Conservation (phyloP, 64 coral and sea anemone genomes). For the Catalaphyllia jardinei region DNA sequence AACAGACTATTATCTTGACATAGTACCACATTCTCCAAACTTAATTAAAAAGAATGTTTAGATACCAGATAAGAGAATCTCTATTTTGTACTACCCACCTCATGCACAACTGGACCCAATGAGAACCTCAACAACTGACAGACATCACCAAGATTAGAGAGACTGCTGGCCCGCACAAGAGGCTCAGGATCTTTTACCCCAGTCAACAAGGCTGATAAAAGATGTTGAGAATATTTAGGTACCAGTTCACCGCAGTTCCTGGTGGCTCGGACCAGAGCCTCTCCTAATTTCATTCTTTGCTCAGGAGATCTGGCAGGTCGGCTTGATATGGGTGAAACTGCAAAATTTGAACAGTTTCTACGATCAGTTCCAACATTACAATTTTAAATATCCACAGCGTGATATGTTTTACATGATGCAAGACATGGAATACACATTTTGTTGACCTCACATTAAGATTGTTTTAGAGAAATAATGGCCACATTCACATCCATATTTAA, state of each 20-base stretch:
- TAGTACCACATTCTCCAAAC: no score
- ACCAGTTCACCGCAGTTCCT: constrained; percentile 80
- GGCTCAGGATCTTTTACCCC: constrained; percentile 76
- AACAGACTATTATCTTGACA: no score
- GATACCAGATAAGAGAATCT: no score
- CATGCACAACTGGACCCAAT: constrained; percentile 70
- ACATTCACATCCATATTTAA: no score
- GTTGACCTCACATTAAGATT: no score
- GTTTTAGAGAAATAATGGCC: no score
- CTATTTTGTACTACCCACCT: constrained; percentile 53
- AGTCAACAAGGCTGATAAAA: constrained; percentile 67
- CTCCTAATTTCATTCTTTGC: constrained; percentile 75
- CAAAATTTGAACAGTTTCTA: neutral
- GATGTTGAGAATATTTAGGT: constrained; percentile 73
- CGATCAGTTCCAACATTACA: no score
- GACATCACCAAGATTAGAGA: constrained; percentile 91
- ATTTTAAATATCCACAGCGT: no score
- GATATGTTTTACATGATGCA: no score
- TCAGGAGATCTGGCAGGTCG: constrained; percentile 44
- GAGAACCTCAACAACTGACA: constrained; percentile 81
- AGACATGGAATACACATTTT: no score
- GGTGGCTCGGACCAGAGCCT: constrained; percentile 80
- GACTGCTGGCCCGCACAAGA: constrained; percentile 90
- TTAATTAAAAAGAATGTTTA: no score
- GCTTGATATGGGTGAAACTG: neutral